Conservation (phyloP, 1,140 invertebrate genomes). For the Microvelia longipes region DNA sequence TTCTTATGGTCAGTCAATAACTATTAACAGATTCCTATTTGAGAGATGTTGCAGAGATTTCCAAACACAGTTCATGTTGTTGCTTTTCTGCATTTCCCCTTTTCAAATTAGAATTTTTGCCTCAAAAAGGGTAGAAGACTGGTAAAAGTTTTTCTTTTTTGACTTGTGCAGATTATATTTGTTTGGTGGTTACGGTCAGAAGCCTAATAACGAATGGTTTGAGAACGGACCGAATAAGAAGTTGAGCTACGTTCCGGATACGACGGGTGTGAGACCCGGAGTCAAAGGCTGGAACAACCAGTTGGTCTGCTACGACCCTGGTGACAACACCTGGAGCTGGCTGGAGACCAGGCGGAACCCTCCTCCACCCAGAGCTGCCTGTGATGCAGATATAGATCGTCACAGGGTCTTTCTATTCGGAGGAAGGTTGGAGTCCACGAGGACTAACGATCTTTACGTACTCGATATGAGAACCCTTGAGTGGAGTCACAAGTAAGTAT, state of each 20-base stretch:
- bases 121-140: too few relatives aligned
- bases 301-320: slow-evolving; percentile 28
- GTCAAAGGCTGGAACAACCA: slow-evolving; percentile 33
- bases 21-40: too few relatives aligned
- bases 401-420: slow-evolving; percentile 34
- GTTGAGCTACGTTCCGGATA: slow-evolving; percentile 24
- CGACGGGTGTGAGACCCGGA: slow-evolving; percentile 3
- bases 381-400: slow-evolving; percentile 28
- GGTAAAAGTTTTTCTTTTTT: too few relatives aligned
- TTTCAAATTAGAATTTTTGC: too few relatives aligned
- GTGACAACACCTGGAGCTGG: slow-evolving; percentile 10
- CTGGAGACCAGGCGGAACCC: slow-evolving; percentile 24
- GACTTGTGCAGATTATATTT: slow-evolving; percentile 32
- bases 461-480: slow-evolving; percentile 30
- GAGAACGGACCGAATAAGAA: too few relatives aligned
- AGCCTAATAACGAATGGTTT: slow-evolving; percentile 14
- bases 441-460: slow-evolving; percentile 34
- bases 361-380: slow-evolving; percentile 33
- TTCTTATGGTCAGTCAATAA: too few relatives aligned
- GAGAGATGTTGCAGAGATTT: too few relatives aligned
- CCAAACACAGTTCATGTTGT: too few relatives aligned
- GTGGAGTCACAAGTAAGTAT: slow-evolving; percentile 26
- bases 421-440: slow-evolving; percentile 27
- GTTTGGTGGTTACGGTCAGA: slow-evolving; percentile 33
- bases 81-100: too few relatives aligned